These are phyloP conservation scores for Spicauda simplicius DNA, from an alignment of 2,888 invertebrate genomes.

Conservation along the genomic window DNA sequence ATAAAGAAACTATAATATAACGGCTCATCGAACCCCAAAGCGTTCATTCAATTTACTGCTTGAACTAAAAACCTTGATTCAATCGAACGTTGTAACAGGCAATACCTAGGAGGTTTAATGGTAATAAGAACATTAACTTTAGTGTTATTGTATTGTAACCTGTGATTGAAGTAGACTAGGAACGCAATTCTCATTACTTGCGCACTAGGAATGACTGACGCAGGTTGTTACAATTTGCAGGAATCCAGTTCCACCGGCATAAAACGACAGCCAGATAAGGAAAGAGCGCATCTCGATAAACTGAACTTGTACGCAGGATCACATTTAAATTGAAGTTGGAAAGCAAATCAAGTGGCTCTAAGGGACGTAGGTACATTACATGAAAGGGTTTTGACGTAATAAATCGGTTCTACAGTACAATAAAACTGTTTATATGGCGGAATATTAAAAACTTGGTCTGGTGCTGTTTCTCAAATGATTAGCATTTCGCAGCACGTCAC, in stretches of 20 bases:
- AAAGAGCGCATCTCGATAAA: conserved; percentile 22
- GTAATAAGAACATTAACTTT: conserved; percentile 9
- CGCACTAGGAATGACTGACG: conserved; percentile 21
- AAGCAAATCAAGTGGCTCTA: conserved; percentile 1
- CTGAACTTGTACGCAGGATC: conserved; percentile 20
- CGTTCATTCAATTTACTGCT: neutral
- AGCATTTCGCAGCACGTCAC: conserved; percentile 21
- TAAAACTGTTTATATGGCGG: neutral
- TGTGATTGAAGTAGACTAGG: conserved; percentile 23
- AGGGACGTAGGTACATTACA: neutral
- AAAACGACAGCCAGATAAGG: conserved; percentile 24
- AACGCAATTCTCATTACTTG: conserved; percentile 24
- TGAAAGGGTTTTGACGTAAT: neutral
- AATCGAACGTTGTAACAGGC: neutral
- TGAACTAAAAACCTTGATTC: neutral
- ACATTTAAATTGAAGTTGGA: conserved; percentile 26
- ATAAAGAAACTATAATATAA: too few relatives aligned
- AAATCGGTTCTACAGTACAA: neutral
- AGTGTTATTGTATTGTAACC: conserved; percentile 15
- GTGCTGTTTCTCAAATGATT: conserved; percentile 11
- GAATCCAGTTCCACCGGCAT: conserved; percentile 16
- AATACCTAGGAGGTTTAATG: neutral
- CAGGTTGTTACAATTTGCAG: conserved; percentile 27
- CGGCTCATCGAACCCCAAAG: neutral
- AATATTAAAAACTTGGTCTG: neutral